Conservation (phyloP, 2,113 vertebrate species). For the Kryptolebias marmoratus region DNA sequence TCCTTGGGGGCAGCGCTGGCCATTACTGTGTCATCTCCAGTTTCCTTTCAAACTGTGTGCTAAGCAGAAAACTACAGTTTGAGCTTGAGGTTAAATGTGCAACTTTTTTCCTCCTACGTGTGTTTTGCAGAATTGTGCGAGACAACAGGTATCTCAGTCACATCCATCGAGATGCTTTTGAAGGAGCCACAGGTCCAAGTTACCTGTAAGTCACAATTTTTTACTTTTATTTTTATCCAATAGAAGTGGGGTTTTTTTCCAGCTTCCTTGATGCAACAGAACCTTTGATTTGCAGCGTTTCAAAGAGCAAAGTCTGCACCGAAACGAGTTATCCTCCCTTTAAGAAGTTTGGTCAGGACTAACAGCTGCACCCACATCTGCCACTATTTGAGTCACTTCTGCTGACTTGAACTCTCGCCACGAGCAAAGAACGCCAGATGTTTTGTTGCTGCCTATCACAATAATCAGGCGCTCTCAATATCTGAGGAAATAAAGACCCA, state of each 20-base stretch:
- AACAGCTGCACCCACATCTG: not conserved
- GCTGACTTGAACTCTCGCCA: not conserved
- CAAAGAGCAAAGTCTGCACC: not conserved
- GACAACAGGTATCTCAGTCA: slow-evolving; percentile 84
- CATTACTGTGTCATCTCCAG: slow-evolving; percentile 37
- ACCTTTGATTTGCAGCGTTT: not conserved
- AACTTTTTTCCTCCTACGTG: slow-evolving; percentile 6
- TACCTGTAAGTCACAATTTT: slow-evolving; percentile 83
- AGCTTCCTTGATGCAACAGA: not conserved
- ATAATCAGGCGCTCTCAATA: not conserved
- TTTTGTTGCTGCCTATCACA: not conserved
- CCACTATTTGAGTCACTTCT: not conserved
- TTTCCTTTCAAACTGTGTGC: slow-evolving; percentile 9
- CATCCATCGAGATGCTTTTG: slow-evolving; percentile 87
- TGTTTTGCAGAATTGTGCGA: slow-evolving; percentile 84
- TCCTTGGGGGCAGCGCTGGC: slow-evolving; percentile 13
- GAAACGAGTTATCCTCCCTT: not conserved
- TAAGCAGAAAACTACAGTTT: slow-evolving; percentile 21
- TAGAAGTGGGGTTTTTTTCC: not conserved
- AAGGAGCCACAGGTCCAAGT: slow-evolving; percentile 85
- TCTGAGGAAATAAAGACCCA: not conserved
- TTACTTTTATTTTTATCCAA: not conserved
- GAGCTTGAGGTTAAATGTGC: slow-evolving; percentile 9
- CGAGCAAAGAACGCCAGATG: not conserved
- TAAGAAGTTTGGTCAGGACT: not conserved